Evolutionary conservation across 2,797 vertebrate genomes (phyloP), one percentile per base, ranked within the genome.

Genomic region (Oceanodroma leucorhoa): DNA sequence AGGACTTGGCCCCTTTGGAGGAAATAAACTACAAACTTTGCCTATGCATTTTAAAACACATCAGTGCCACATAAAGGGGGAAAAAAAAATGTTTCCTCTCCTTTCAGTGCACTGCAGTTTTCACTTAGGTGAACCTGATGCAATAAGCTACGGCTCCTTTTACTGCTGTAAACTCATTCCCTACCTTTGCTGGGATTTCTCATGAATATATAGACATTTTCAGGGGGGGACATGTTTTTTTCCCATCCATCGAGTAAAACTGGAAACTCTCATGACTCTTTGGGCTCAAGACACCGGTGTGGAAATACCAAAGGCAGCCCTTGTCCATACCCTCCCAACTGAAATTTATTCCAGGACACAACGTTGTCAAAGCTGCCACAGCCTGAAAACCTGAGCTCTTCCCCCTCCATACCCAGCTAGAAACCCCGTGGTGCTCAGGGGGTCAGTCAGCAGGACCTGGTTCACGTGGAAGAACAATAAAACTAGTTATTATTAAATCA

Each of bases 341-440:
- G 88, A 98, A 98, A 96, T 98, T 98, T 96, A 97, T 98, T 89
- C 92, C 97, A 13, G 97, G 71, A 16, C 76, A 95, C 67, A 98
- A 93, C 5, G 4, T 26, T 41, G 30, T 65, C 26, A 51, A 87
- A 92, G 78, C 57, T 93, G 76, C 71, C 55, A 55, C 4, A 69
- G 23, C 26, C 80, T 62, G 46, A 85, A 94, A 95, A 88, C 6
- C 79, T 94, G 40, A 81, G 51, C 5, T 5, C 7, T 83, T 7
- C 40, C 36, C 10, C 2, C 14, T 83, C 29, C 58, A 79, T 83
- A 90, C 7, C 12, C 61, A 75, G 11, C 34, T 82, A 73, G 83
- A 89, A 92, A 89, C 4, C 14, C 83, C 26, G 32, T 45, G 57
- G 60, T 67, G 38, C 41, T 78, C 60, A 87, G 50, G 36, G 34